Percentiles rank a stretch among this genome's conserved stretches.
Conservation (phyloP, 2,113 vertebrate species). For the Tychaedon coryphoeus region DNA sequence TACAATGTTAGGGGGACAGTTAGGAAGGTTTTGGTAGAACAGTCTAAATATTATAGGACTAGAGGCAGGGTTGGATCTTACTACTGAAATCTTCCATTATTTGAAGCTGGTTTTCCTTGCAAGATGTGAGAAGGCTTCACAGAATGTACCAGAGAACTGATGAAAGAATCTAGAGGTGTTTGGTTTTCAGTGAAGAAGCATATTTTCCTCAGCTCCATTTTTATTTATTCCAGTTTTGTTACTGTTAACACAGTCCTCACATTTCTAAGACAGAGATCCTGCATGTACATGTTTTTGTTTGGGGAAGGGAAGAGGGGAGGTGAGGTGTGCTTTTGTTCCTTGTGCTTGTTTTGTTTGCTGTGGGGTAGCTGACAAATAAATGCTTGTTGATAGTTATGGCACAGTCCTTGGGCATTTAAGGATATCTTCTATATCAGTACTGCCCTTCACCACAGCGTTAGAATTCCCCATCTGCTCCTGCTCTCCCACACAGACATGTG, state of each 20-base stretch:
- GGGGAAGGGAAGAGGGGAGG: background rate
- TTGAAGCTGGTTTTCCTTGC: background rate
- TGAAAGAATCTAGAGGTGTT: background rate
- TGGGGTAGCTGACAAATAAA: background rate
- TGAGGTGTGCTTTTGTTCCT: background rate
- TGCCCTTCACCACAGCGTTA: background rate
- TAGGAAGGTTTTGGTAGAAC: background rate
- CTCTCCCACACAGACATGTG: constrained; percentile 27
- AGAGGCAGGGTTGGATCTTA: background rate
- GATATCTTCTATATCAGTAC: constrained; percentile 10
- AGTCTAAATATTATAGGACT: background rate
- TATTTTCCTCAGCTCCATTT: background rate
- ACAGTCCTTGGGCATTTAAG: background rate
- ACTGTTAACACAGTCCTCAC: background rate
- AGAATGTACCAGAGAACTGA: background rate
- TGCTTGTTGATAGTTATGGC: constrained; percentile 10
- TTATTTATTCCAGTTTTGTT: background rate
- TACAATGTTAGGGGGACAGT: background rate
- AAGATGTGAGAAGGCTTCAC: background rate
- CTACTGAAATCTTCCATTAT: background rate
- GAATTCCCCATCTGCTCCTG: constrained; percentile 32
- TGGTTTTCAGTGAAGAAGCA: background rate
- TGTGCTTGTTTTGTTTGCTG: constrained; percentile 21
- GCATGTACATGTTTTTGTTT: background rate
- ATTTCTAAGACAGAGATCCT: background rate